These are phyloP conservation scores for Selenia dentaria DNA, from an alignment of 2,888 invertebrate genomes.

Conservation along the genomic window DNA sequence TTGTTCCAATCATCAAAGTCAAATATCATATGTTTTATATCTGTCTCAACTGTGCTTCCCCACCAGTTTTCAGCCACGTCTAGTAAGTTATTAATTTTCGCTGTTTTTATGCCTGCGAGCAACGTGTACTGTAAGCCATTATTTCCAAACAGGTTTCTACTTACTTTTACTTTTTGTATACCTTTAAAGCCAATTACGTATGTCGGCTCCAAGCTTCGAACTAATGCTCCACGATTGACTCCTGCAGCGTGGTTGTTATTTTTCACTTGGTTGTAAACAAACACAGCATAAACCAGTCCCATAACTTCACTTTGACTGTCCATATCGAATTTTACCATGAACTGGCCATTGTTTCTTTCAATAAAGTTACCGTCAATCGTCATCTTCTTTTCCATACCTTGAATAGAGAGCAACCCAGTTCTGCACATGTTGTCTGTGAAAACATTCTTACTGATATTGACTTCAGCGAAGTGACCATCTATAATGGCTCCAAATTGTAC, in stretches of 20 bases:
- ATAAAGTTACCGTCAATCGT: constrained; percentile 92
- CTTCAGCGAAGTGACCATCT: constrained; percentile 96
- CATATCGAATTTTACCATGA: constrained; percentile 94
- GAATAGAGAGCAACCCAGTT: constrained; percentile 90
- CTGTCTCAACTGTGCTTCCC: constrained; percentile 91
- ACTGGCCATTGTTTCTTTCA: constrained; percentile 91
- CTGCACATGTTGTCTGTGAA: constrained; percentile 95
- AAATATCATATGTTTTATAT: constrained; percentile 94
- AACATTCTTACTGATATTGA: constrained; percentile 93
- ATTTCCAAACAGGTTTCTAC: constrained; percentile 93
- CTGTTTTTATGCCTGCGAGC: constrained; percentile 95
- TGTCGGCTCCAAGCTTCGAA: constrained; percentile 85
- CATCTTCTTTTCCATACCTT: constrained; percentile 98
- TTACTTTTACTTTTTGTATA: constrained; percentile 96
- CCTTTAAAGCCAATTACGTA: constrained; percentile 97
- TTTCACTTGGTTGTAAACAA: constrained; percentile 91
- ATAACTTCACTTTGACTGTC: constrained; percentile 97
- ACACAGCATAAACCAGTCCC: constrained; percentile 92
- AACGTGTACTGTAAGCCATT: constrained; percentile 95
- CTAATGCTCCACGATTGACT: constrained; percentile 60
- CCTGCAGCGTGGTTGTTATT: constrained; percentile 84
- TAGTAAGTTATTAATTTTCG: constrained; percentile 93
- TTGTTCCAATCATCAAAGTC: constrained; percentile 99
- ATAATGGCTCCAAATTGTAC: constrained; percentile 92
- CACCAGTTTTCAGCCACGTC: constrained; percentile 98